Base-by-base conservation (phyloP, 2,888 invertebrate species). In the Pseudococcus viburni region DNA sequence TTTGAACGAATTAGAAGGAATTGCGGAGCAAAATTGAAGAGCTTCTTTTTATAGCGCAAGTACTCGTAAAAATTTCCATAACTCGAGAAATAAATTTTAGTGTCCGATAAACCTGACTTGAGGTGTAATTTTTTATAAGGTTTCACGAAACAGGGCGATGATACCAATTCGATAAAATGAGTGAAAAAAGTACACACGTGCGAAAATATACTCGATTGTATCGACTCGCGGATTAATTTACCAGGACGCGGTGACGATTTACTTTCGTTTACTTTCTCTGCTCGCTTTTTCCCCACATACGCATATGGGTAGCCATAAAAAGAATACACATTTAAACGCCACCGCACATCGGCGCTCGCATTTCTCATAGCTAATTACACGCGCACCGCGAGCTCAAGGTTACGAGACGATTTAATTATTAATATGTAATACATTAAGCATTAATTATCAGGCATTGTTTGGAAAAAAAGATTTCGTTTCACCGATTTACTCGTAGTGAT, bases 371-470 rank as follows among this genome's bases (percentile, higher is more conserved):
- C 19, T 59, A 59, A 59, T 59, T 59, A 59, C 59, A 6, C 59
- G 59, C 59, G 59, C 19, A 19, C 0, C n/a, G 59, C 59, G 59
- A 19, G 33, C 68, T 73, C 68, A 73, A 73, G 68, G 68, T 73
- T 73, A 26, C 68, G 12, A 26, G 68, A 73, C 68, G 68, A 33
- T 73, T 73, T 33, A 73, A 73, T 73, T 73, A 73, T 73, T 26
- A 73, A 73, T 73, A 73, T 73, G 68, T 73, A 73, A 73, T 73
- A 22, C 68, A 33, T 73, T 33, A 33, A 33, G 5, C 68, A 33
- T 73, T 33, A 73, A 73, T 73, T 73, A 73, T 12, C 33, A n/a
- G n/a, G 68, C 33, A 73, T 73, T 73, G 68, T 73, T 59, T 26
- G 68, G 33, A 73, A 26, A 73, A 68, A 73, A 73, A 51, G 6